phyloP scores from a whole-genome alignment of 2,888 invertebrate species.

The Phytoseiulus persimilis region DNA sequence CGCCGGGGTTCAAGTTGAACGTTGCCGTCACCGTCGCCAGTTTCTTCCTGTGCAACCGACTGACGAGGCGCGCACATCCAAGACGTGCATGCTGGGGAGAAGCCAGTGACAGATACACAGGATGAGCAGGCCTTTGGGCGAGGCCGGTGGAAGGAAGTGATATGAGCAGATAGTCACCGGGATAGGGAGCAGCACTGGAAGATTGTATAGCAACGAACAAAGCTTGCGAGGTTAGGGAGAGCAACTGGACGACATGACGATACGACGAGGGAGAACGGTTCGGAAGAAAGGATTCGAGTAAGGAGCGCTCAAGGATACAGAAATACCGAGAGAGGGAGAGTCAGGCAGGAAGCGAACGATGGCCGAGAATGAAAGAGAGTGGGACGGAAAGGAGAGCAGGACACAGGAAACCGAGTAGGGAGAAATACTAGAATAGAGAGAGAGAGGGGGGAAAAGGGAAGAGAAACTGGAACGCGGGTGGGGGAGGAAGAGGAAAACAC shows the following conservation, averaged over 20 bases:
- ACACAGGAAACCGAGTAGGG: neutral
- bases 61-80: neutral
- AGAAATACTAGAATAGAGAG: neutral
- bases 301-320: too few species aligned
- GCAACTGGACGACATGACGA: neutral
- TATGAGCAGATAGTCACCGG: neutral
- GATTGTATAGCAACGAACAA: neutral
- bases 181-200: neutral
- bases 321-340: neutral
- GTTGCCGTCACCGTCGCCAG: neutral
- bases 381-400: neutral
- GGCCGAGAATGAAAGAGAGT: neutral
- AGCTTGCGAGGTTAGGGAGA: neutral
- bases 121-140: neutral
- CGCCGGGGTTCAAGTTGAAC: neutral
- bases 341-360: neutral
- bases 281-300: too few species aligned
- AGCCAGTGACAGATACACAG: neutral
- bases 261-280: too few species aligned
- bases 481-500: conserved; percentile 8
- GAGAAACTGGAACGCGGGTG: too few species aligned
- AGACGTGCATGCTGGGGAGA: neutral
- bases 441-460: too few species aligned
- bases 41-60: neutral
- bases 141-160: neutral